Conservation (phyloP, 2,113 vertebrate genomes). For the Chaenogobius annularis region DNA sequence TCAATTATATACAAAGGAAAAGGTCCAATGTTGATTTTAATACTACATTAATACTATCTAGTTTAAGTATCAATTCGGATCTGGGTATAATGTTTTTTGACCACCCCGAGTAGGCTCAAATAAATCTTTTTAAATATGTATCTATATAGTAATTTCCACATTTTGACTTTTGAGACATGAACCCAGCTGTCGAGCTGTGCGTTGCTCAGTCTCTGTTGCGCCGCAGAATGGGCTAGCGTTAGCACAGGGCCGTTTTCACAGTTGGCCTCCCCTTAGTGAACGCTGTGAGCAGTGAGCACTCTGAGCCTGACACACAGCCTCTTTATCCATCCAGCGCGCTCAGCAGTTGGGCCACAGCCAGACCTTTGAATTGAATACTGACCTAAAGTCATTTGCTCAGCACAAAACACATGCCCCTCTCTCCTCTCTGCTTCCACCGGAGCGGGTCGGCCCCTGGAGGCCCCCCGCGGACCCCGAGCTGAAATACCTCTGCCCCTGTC, state of each 20-base stretch:
- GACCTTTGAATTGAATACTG: conserved; percentile 74
- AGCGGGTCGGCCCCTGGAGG: conserved; percentile 34
- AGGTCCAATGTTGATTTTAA: too few species aligned
- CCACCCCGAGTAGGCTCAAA: too few species aligned
- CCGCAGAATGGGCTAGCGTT: neutral
- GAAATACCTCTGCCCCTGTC: conserved; percentile 30
- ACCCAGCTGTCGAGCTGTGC: neutral
- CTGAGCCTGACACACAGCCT: conserved; percentile 31
- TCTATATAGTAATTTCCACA: neutral
- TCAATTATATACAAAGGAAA: too few species aligned
- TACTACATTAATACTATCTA: too few species aligned
- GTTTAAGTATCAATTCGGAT: too few species aligned
- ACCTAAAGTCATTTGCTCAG: conserved; percentile 76
- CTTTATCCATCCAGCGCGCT: conserved; percentile 69
- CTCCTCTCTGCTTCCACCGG: conserved; percentile 34
- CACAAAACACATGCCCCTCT: conserved; percentile 60
- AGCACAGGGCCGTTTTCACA: conserved; percentile 29
- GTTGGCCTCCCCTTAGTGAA: conserved; percentile 39
- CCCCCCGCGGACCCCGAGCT: conserved; percentile 36
- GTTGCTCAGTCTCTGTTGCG: neutral
- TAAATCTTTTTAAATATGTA: too few species aligned
- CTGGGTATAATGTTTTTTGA: too few species aligned
- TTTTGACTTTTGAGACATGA: neutral
- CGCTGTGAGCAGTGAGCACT: conserved; percentile 45
- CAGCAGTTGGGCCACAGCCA: conserved; percentile 73